phyloP scores from a whole-genome alignment of 2,113 vertebrate species.

The Pelusios castaneus region DNA sequence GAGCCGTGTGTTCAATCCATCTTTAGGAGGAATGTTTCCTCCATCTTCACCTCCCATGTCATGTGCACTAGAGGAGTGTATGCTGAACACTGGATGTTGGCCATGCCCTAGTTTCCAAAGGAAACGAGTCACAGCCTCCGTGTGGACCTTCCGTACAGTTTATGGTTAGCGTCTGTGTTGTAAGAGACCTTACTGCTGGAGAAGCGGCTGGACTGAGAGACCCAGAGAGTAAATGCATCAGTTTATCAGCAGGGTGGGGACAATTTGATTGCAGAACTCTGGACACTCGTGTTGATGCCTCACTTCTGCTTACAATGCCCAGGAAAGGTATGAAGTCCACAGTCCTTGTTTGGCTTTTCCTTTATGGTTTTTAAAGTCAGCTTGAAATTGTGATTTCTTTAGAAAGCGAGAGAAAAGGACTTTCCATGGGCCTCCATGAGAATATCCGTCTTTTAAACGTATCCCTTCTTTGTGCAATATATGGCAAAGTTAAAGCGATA shows the following conservation, averaged over 20 bases:
- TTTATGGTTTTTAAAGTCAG: not conserved
- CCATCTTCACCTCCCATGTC: not conserved
- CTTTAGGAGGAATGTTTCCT: not conserved
- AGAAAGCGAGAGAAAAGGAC: not conserved
- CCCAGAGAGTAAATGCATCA: not conserved
- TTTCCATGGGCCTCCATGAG: not conserved
- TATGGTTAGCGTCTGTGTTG: not conserved
- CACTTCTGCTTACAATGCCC: not conserved
- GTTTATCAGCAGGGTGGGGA: not conserved
- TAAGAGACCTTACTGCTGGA: not conserved
- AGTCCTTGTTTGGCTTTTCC: not conserved
- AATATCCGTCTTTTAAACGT: not conserved
- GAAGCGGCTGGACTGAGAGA: not conserved
- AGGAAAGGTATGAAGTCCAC: not conserved
- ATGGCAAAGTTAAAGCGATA: not conserved
- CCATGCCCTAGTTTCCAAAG: not conserved
- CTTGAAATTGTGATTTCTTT: not conserved
- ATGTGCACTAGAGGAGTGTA: not conserved
- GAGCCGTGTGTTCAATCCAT: not conserved
- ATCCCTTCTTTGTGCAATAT: not conserved
- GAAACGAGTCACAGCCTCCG: not conserved
- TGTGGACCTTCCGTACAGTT: not conserved
- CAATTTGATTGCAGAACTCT: not conserved
- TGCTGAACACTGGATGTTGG: not conserved
- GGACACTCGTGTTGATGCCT: not conserved